Evolutionary conservation across 2,888 invertebrate species (phyloP), one percentile per base, ranked within the genome.

Genomic region (Phytoseiulus persimilis): DNA sequence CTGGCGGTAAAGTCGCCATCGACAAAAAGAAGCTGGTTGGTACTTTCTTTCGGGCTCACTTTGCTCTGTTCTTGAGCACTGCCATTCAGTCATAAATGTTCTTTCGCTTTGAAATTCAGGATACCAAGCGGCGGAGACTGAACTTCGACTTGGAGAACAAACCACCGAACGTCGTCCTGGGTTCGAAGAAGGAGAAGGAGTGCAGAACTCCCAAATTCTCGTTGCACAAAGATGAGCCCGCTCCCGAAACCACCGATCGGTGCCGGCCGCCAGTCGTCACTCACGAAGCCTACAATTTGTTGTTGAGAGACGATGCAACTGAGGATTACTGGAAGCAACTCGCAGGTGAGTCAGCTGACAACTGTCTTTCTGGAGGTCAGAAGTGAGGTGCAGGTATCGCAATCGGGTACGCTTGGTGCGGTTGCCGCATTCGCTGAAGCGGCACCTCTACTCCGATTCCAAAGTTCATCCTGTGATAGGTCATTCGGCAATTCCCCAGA

Each of bases 121-220:
- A 87, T 87, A 87, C 87, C 33, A 87, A 87, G 33, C 32, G 87
- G 11, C 18, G 87, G 28, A 33, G 87, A 23, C 33, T 87, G 39
- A 87, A 87, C 45, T 87, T 87, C 33, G 87, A 87, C 87, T 87
- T 87, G 87, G 87, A 87, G 33, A 87, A 87, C 87, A 87, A 87
- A 87, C 87, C 87, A 5, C 87, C 87, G 39, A 39, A 87, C 87
- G 87, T 87, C 33, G 87, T 28, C 33, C 39, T 32, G n/a, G 33
- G 87, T 45, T n/a, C 32, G 28, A 45, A 32, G 39, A 32, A 33
- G 5, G 45, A 32, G 28, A 33, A 5, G 31, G 87, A 33, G 87
- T 39, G 32, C 45, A 32, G 6, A n/a, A 87, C 87, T 32, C 87
- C 87, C 23, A 33, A 45, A 45, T 65, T 65, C 65, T 65, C 65